These are phyloP conservation scores for Barnardius zonarius DNA, from an alignment of 2,113 vertebrate genomes.

Conservation along the genomic window DNA sequence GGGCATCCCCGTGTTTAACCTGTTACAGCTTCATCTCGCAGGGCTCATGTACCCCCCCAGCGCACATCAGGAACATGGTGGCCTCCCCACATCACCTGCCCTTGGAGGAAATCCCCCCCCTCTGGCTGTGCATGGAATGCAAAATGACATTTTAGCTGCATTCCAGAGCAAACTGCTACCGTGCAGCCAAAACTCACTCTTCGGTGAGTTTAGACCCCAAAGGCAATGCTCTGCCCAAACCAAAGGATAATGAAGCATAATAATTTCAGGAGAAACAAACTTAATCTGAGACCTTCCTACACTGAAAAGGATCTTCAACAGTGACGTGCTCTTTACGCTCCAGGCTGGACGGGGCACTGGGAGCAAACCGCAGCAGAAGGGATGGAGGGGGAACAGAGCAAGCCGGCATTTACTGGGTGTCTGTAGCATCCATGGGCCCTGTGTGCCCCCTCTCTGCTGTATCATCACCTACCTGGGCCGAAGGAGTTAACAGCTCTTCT, in stretches of 20 bases:
- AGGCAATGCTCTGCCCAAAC: neutral
- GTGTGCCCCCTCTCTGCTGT: neutral
- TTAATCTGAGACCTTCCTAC: neutral
- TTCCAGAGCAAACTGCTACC: rapidly evolving
- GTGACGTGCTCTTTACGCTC: rapidly evolving
- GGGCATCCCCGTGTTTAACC: neutral
- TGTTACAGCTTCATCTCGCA: neutral
- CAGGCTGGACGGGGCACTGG: neutral
- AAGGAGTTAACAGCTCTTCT: conserved; percentile 50
- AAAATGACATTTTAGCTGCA: neutral
- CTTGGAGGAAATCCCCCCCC: neutral
- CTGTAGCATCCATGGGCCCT: rapidly evolving
- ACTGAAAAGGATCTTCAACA: neutral
- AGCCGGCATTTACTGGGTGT: rapidly evolving
- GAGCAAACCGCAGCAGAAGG: neutral
- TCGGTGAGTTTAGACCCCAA: neutral
- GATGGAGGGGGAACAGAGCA: neutral
- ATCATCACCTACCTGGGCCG: neutral
- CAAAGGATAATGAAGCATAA: neutral
- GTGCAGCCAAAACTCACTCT: neutral
- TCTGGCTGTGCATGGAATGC: rapidly evolving
- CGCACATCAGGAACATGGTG: rapidly evolving
- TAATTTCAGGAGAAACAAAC: neutral
- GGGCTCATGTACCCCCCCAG: rapidly evolving
- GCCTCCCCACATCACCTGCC: too few species aligned